phyloP scores from a whole-genome alignment of 2,113 vertebrate genomes.

The Hyaena hyaena region DNA sequence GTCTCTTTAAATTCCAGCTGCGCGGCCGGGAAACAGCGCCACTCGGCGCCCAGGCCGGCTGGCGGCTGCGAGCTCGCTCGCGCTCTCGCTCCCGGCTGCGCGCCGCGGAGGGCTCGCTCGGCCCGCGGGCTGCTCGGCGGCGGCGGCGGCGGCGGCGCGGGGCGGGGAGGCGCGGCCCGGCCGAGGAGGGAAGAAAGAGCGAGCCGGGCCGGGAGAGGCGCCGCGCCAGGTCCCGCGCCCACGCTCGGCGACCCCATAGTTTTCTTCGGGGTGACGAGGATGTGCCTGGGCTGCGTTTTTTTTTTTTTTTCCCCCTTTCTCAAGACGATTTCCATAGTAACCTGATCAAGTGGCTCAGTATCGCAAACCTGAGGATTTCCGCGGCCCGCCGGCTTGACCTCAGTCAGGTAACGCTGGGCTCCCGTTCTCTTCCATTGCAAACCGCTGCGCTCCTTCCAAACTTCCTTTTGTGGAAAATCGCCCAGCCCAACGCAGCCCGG shows the following conservation, averaged over 20 bases:
- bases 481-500: slow-evolving; percentile 18
- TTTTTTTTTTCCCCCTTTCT: slow-evolving; percentile 9
- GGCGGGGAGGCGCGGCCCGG: slow-evolving; percentile 69
- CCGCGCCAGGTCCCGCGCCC: slow-evolving; percentile 72
- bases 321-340: slow-evolving; percentile 85
- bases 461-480: slow-evolving; percentile 78
- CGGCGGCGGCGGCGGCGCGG: slow-evolving; percentile 63
- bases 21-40: slow-evolving; percentile 83
- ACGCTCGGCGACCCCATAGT: slow-evolving; percentile 40
- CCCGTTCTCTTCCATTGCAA: not conserved
- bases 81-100: slow-evolving; percentile 80
- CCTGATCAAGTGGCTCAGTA: slow-evolving; percentile 79
- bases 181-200: slow-evolving; percentile 59
- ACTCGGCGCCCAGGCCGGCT: slow-evolving; percentile 79
- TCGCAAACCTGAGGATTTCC: slow-evolving; percentile 79
- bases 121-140: slow-evolving; percentile 75
- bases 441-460: slow-evolving; percentile 67
- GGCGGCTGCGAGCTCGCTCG: slow-evolving; percentile 74
- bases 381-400: slow-evolving; percentile 69
- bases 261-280: slow-evolving; percentile 62
- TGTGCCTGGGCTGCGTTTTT: slow-evolving; percentile 63
- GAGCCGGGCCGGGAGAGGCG: slow-evolving; percentile 65
- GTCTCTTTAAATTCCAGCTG: slow-evolving; percentile 89
- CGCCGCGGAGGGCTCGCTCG: slow-evolving; percentile 75
- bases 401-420: slow-evolving; percentile 83